A percentile compares a stretch with the other conserved stretches of the same genome.
These are phyloP conservation scores for Danio kyathit DNA, from an alignment of 2,797 vertebrate genomes.

Conservation along the genomic window DNA sequence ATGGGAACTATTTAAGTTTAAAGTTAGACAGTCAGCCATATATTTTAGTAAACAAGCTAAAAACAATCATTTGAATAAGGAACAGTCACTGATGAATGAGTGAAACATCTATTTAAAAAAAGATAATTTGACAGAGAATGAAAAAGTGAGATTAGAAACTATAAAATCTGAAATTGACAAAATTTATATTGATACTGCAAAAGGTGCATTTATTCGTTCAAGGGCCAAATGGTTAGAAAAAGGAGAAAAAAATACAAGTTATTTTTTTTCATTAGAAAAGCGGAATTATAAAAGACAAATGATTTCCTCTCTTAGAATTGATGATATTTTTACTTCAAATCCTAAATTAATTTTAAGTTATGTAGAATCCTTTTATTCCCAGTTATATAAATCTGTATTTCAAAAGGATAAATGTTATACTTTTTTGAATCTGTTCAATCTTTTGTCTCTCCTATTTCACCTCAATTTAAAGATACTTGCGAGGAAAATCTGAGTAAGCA, in stretches of 20 bases:
- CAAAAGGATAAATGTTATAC: not conserved
- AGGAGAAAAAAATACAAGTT: not conserved
- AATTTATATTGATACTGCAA: not conserved
- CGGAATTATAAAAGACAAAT: not conserved
- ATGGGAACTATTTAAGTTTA: not conserved
- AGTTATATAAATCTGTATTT: conserved; percentile 7
- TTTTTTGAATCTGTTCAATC: not conserved
- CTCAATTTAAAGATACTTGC: not conserved
- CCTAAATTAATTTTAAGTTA: not conserved
- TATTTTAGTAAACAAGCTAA: not conserved
- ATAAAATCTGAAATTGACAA: not conserved
- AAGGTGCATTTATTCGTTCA: not conserved
- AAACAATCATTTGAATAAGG: not conserved
- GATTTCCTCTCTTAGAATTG: not conserved
- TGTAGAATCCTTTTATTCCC: not conserved
- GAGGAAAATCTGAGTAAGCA: not conserved
- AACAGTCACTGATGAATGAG: not conserved
- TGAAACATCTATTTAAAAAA: not conserved
- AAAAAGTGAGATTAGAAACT: not conserved
- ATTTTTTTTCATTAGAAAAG: conserved; percentile 21
- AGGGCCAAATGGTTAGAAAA: not conserved
- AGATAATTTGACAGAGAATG: not conserved
- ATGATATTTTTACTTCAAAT: not conserved
- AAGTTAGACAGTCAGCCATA: not conserved
- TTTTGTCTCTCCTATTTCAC: not conserved